Conservation (phyloP, 2,797 vertebrate species). For the Eospalax fontanierii region DNA sequence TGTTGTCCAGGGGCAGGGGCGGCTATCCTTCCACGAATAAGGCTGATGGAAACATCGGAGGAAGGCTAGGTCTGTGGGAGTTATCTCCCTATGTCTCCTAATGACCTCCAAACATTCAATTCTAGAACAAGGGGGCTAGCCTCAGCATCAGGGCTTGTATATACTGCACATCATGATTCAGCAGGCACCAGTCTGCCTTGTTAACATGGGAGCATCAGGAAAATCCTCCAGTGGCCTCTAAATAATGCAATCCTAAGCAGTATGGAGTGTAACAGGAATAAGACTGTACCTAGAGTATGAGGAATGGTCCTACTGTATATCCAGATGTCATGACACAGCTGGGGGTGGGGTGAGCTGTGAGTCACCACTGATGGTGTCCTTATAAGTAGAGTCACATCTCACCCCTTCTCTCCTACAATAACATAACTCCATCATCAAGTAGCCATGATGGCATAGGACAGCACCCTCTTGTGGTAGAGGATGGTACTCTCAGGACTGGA, state of each 20-base stretch:
- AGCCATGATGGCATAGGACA: not conserved
- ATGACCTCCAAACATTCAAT: not conserved
- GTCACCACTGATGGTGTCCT: not conserved
- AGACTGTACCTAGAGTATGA: not conserved
- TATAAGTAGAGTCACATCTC: fast-evolving
- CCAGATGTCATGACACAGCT: not conserved
- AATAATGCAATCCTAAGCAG: not conserved
- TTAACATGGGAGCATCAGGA: not conserved
- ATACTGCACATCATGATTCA: not conserved
- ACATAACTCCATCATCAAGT: too few relatives aligned
- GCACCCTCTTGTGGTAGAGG: not conserved
- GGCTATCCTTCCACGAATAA: not conserved
- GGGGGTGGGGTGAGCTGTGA: not conserved
- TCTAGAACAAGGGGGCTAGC: not conserved
- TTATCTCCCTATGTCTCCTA: not conserved
- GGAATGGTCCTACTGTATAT: not conserved
- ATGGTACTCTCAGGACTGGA: not conserved
- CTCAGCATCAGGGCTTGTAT: too few relatives aligned
- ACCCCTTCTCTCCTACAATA: not conserved
- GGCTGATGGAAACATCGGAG: not conserved
- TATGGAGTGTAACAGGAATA: fast-evolving
- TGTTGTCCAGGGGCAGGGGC: fast-evolving
- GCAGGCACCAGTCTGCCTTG: not conserved
- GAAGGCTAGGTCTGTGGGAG: not conserved
- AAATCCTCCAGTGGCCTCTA: not conserved